These are phyloP conservation scores for Atractosteus spatula DNA, from an alignment of 2,113 vertebrate genomes.

Conservation along the genomic window DNA sequence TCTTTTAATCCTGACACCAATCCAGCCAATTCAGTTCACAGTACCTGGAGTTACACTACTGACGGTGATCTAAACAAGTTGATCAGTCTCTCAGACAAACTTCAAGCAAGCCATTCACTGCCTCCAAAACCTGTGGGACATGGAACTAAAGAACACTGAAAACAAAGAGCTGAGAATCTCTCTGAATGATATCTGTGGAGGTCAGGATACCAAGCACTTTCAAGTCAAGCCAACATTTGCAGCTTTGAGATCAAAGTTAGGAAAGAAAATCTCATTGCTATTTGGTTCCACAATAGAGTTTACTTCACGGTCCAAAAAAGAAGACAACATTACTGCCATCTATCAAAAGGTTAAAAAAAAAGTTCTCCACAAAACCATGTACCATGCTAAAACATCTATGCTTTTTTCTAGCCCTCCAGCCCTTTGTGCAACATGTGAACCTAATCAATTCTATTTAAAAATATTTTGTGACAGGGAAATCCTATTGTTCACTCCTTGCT, in stretches of 20 bases:
- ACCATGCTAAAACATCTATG: background rate
- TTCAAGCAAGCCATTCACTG: too few species aligned
- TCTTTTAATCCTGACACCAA: too few species aligned
- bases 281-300: background rate
- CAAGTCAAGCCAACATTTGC: conserved; percentile 1
- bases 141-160: too few species aligned
- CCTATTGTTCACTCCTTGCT: too few species aligned
- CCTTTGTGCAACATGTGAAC: conserved; percentile 4
- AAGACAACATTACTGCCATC: background rate
- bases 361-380: background rate
- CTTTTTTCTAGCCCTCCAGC: background rate
- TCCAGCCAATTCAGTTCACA: too few species aligned
- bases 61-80: too few species aligned
- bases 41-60: too few species aligned
- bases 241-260: conserved; percentile 10
- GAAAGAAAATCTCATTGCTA: background rate
- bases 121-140: too few species aligned
- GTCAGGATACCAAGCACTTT: conserved; percentile 8
- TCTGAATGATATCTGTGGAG: background rate
- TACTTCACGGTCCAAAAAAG: conserved; percentile 12
- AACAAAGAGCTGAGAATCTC: too few species aligned
- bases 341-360: background rate
- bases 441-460: conserved; percentile 9
- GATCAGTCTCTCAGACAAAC: too few species aligned
- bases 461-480: background rate